Evolutionary conservation across 2,113 vertebrate species (phyloP).

Genomic region (Aptenodytes forsteri): DNA sequence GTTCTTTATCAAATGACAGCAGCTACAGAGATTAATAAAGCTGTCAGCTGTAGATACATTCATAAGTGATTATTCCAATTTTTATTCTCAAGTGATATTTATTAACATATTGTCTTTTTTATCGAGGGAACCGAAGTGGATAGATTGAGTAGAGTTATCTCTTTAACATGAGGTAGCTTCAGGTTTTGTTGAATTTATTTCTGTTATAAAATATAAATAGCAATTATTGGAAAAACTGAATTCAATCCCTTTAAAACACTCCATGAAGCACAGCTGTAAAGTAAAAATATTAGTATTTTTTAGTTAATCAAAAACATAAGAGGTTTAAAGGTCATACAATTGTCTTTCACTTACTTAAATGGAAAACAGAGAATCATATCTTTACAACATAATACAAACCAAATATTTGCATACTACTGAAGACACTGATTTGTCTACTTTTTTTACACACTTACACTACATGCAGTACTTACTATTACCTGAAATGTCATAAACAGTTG

Average conservation of each 20-base stretch:
- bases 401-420: background rate
- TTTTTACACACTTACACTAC: background rate
- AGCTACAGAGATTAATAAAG: constrained; percentile 73
- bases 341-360: background rate
- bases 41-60: constrained; percentile 67
- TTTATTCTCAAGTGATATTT: constrained; percentile 53
- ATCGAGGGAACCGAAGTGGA: background rate
- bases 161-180: background rate
- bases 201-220: background rate
- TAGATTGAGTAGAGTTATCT: constrained; percentile 30
- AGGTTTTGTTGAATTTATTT: background rate
- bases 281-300: background rate
- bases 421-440: background rate
- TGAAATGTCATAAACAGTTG: background rate
- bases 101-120: constrained; percentile 51
- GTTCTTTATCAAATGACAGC: constrained; percentile 73
- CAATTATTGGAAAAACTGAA: background rate
- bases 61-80: constrained; percentile 54
- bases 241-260: background rate
- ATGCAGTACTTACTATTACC: background rate
- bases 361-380: background rate
- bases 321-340: background rate
- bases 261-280: background rate
- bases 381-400: background rate
- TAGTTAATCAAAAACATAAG: background rate